Base-by-base conservation (phyloP, 1,140 invertebrate species). In the Copidosoma floridanum region DNA sequence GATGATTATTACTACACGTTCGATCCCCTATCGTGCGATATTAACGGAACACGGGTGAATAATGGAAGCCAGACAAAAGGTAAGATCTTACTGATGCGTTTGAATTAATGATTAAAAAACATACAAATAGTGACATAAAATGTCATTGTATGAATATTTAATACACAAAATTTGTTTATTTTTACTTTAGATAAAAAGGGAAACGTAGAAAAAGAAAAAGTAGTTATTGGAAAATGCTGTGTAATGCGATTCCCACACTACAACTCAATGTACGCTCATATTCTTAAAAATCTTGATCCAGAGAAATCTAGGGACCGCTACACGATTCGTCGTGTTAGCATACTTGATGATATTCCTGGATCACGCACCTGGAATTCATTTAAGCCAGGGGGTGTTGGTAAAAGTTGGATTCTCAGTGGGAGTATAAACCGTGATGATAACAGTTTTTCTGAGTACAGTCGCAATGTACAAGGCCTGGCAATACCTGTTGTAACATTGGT, bases 1-100 rank as follows among this genome's bases (percentile, higher is more conserved):
- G 67, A 71, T 7, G 71, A 70, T 27, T 69, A 44, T 21, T 80
- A 68, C 53, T 80, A 77, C 50, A 20, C 68, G 6, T 80, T 80
- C 40, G 70, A 80, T 66, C 70, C 78, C 1, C 66, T 67, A 12
- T 18, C 69, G 10, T 78, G 77, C 38, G 71, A 77, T 27, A n/a
- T 14, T 5, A 7, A 12, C 0, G 78, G 78, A 0, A 24, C 57
- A 1, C 63, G 66, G 1, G 47, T 75, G 5, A 27, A 50, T 1
- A 66, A 69, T 1, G 62, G n/a, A n/a, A n/a, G n/a, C n/a, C n/a
- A 70, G 12, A 66, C 71, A 20, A 68, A 65, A 41, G 57, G 60
- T 41, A 61, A 60, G 29, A 8, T 32, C 12, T 6, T 32, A 8
- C 12, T 32, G 6, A 8, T 6, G 12, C 12, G 6, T 8, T 32